A percentile compares a stretch with the other conserved stretches of the same genome.
These are phyloP conservation scores for Bettongia penicillata DNA, from an alignment of 2,113 vertebrate species.

Conservation along the genomic window DNA sequence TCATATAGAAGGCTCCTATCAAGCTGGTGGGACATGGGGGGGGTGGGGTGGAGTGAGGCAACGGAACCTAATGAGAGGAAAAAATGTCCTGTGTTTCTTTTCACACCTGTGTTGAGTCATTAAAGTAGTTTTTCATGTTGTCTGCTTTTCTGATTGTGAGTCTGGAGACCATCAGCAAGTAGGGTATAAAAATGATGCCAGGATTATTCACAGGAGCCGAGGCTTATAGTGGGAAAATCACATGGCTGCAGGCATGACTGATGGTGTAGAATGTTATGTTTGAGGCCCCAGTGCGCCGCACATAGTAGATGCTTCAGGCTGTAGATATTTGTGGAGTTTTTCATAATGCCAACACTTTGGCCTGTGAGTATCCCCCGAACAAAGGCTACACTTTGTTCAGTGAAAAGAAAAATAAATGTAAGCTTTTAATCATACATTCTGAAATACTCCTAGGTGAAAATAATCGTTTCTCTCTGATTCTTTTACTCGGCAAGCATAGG, in stretches of 20 bases:
- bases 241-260: not conserved
- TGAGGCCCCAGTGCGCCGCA: not conserved
- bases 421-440: not conserved
- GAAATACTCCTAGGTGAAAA: not conserved
- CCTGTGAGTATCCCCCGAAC: not conserved
- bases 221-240: not conserved
- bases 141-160: not conserved
- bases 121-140: not conserved
- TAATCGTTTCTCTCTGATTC: not conserved
- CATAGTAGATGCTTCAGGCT: not conserved
- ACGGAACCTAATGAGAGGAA: not conserved
- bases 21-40: no score
- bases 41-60: no score
- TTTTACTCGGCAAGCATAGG: not conserved
- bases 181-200: not conserved
- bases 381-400: not conserved
- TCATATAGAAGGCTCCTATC: constrained; percentile 34
- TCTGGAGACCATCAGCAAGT: not conserved
- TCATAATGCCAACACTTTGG: not conserved
- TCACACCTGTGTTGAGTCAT: not conserved
- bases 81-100: not conserved
- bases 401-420: not conserved
- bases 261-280: not conserved
- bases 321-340: not conserved
- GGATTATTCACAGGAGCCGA: not conserved